Base-by-base conservation (phyloP, 2,113 vertebrate species). In the Entomyzon cyanotis region DNA sequence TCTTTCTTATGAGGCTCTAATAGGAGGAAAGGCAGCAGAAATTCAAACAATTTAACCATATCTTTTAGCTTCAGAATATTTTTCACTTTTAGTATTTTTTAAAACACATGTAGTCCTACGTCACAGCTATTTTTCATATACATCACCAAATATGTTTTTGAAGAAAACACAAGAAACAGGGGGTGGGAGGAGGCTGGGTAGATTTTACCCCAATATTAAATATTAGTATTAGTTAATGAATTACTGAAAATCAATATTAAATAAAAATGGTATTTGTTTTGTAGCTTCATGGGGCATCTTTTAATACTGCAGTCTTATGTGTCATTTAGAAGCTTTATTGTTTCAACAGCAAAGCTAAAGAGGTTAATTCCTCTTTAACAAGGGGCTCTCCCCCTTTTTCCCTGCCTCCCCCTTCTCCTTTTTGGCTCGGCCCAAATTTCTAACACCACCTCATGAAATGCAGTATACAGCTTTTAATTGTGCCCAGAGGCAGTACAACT, bases 391-490 rank as follows among this genome's bases (percentile, higher is more conserved):
- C 87, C 76, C 47, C 6, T 22, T 79, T 73, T 70, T 58, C 24
- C 74, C 84, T 28, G 58, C 74, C 73, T 75, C 73, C 83, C 86
- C 81, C 73, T 55, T 53, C 84, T 91, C 55, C 81, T 87, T 96
- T 98, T 97, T 98, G 97, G 97, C 98, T 97, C 49, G 6, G 96
- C 95, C 98, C 93, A 97, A 97, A 96, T 97, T 98, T 97, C 98
- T 97, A 97, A 98, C 97, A 96, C 97, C 47, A 95, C 97, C 97
- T 97, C 94, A 97, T 95, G 97, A 98, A 98, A 98, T 84, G 97
- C 80, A 96, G 97, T 97, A 95, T 97, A 96, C 96, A 94, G 97
- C 96, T 98, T 97, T 98, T 98, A 98, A 98, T 98, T 98, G 98
- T 93, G 98, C 98, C 98, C 98, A 97, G 97, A 98, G 98, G 98